Evolutionary conservation across 2,888 invertebrate species (phyloP), one percentile per base, ranked within the genome.

Genomic region (Phorcus lineatus): DNA sequence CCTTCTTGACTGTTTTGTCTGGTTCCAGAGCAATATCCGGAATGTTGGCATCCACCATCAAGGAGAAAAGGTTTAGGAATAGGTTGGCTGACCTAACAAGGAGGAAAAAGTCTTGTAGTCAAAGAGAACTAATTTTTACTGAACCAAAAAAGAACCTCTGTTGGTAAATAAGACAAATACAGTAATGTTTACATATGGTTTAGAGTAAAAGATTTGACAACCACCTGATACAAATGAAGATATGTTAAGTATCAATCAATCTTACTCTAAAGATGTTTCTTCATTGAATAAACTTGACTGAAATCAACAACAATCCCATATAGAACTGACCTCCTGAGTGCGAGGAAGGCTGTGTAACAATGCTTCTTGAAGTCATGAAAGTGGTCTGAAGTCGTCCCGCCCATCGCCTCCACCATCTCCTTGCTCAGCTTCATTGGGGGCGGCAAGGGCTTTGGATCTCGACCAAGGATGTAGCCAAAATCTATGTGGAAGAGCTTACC

Each of bases 351-450:
- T 0, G 99, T 99, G 90, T 98, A 98, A 93, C 98, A 98, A 80
- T 92, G 92, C 90, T 97, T 98, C 81, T 96, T 94, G 94, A 99
- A 99, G 93, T 97, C 96, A 88, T 97, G 96, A 94, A 98, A 99
- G 91, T 97, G 96, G 82, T 99, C 98, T 96, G 91, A 96, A 75
- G 88, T 86, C 3, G 89, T 87, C 6, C 94, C 94, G 28, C 94
- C 94, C 94, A 94, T 94, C 0, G 97, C 98, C 91, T 99, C 99
- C 24, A 99, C 98, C 99, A 99, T 99, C 94, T 99, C 99, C 93
- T 97, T 97, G 93, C 98, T 98, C 62, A 99, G 95, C 94, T 99
- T 99, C 98, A 99, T 99, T 7, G 99, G 99, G 16, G 99, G 99
- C 11, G 99, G 99, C 92, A 99, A 95, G 0, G 99, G 99, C 94